phyloP scores from a whole-genome alignment of 2,113 vertebrate species.

The Tamias sibiricus region DNA sequence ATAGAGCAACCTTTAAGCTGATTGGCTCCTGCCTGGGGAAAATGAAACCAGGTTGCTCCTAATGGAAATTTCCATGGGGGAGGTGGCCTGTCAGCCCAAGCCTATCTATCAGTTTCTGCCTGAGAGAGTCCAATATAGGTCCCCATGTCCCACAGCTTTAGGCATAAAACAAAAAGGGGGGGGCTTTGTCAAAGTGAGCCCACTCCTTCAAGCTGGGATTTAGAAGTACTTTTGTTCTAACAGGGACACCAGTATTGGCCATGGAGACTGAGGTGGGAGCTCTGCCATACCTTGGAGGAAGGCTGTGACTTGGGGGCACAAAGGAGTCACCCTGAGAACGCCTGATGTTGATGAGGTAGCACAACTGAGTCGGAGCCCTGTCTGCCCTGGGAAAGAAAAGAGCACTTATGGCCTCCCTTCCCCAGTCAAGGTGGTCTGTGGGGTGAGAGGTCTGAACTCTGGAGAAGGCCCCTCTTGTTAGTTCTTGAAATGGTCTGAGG shows the following conservation, averaged over 20 bases:
- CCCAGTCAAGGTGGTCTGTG: neutral
- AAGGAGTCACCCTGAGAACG: neutral
- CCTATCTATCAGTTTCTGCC: too few relatives aligned
- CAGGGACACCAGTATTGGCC: neutral
- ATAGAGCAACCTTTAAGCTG: too few relatives aligned
- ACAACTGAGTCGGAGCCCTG: neutral
- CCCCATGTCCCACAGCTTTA: neutral
- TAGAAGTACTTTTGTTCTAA: neutral
- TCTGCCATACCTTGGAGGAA: neutral
- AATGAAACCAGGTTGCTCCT: too few relatives aligned
- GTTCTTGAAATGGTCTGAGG: neutral
- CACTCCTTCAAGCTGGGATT: neutral
- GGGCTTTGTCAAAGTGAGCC: neutral
- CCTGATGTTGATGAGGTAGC: neutral
- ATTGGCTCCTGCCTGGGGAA: too few relatives aligned
- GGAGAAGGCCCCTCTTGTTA: neutral
- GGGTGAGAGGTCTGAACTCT: neutral
- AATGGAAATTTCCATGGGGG: too few relatives aligned
- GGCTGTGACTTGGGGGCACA: neutral
- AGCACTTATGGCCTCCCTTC: neutral
- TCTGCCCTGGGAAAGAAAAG: neutral
- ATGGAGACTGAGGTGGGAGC: neutral
- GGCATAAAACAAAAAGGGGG: too few relatives aligned
- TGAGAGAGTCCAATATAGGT: neutral
- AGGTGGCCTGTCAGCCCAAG: too few relatives aligned